Evolutionary conservation across 2,113 vertebrate species (phyloP).

Genomic region (Phyllostomus hastatus): DNA sequence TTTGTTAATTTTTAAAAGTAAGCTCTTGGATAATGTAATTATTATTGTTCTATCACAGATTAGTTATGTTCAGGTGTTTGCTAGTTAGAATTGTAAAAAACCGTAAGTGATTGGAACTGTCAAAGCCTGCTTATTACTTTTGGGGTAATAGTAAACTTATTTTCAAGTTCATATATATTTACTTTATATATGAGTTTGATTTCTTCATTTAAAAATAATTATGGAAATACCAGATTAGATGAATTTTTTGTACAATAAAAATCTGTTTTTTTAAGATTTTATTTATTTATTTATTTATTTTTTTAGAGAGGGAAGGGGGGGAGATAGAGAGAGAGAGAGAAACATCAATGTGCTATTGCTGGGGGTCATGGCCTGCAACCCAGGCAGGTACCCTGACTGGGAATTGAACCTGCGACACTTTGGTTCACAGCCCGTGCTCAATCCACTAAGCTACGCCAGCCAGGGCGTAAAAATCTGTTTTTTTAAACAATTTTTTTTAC

Average conservation of each 20-base stretch:
- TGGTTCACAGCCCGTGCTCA: too few relatives aligned
- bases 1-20: slow-evolving; percentile 44
- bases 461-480: neutral
- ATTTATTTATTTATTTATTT: too few relatives aligned
- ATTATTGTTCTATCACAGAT: neutral
- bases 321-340: too few relatives aligned
- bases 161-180: slow-evolving; percentile 13
- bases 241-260: neutral
- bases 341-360: too few relatives aligned
- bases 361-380: too few relatives aligned
- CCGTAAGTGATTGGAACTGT: neutral
- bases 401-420: too few relatives aligned
- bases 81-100: slow-evolving; percentile 21
- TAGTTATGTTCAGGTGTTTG: slow-evolving; percentile 1
- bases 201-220: slow-evolving; percentile 35
- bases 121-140: neutral
- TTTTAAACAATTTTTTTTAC: neutral
- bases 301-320: too few relatives aligned
- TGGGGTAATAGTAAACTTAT: neutral
- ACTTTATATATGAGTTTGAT: neutral
- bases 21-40: slow-evolving; percentile 11
- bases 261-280: neutral
- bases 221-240: neutral
- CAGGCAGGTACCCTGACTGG: too few relatives aligned
- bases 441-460: too few relatives aligned